A percentile compares a stretch with the other conserved stretches of the same genome.
phyloP scores from a whole-genome alignment of 2,888 invertebrate species.

The Clusia tigrina region DNA sequence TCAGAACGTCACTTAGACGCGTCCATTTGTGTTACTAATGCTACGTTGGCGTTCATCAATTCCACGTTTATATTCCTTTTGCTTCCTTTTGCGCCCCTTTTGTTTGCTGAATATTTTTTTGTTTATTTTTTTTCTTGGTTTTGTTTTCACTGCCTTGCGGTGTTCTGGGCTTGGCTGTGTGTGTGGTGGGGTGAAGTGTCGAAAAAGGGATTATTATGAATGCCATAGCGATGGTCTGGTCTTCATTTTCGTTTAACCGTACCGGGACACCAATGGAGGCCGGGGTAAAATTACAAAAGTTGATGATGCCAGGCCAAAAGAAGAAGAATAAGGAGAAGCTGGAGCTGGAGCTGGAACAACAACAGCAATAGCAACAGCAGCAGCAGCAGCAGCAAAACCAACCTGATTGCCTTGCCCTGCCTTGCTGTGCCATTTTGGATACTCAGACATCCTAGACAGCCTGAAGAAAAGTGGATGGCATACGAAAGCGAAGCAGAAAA shows the following conservation, averaged over 20 bases:
- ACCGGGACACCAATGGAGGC: too few species aligned
- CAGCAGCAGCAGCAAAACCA: not conserved
- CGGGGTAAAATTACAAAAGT: not conserved
- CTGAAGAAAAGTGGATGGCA: conserved; percentile 1
- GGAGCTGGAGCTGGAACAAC: not conserved
- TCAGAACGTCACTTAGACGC: conserved; percentile 14
- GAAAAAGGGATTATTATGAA: conserved; percentile 26
- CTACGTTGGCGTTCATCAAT: conserved; percentile 28
- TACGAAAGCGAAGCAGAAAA: conserved; percentile 34
- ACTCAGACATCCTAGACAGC: not conserved
- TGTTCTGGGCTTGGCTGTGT: not conserved
- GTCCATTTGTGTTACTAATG: conserved; percentile 28
- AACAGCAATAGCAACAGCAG: not conserved
- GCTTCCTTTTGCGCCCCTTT: conserved; percentile 3
- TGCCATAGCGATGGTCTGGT: conserved; percentile 21
- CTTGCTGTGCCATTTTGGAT: not conserved
- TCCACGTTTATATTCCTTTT: conserved; percentile 9
- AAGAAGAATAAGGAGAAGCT: not conserved
- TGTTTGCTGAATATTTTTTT: too few species aligned
- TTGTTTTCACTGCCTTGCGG: not conserved
- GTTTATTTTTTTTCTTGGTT: not conserved
- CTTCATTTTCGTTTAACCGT: conserved; percentile 3
- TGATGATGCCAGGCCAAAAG: not conserved
- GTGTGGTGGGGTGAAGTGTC: conserved; percentile 7
- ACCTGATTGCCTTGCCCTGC: not conserved